A percentile compares a stretch with the other conserved stretches of the same genome.
Conservation (phyloP, 2,113 vertebrate species). For the Lamprologus lemairii region DNA sequence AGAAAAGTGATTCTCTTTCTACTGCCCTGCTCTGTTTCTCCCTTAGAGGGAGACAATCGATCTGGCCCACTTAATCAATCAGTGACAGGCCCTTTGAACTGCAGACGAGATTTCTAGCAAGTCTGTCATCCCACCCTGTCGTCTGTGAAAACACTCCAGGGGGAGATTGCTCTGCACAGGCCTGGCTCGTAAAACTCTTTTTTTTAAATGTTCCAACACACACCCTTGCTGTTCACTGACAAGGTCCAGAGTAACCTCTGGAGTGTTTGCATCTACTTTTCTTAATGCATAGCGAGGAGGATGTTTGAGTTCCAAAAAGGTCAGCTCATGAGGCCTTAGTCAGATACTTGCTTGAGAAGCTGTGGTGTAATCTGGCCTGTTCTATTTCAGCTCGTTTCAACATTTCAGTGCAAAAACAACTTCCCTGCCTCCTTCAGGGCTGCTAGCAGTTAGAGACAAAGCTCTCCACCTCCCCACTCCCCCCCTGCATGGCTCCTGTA, state of each 20-base stretch:
- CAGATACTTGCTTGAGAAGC: background rate
- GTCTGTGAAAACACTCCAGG: constrained; percentile 55
- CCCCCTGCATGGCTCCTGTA: constrained; percentile 39
- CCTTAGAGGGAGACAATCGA: constrained; percentile 12
- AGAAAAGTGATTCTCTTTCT: background rate
- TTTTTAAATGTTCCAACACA: constrained; percentile 44
- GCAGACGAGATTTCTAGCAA: constrained; percentile 54
- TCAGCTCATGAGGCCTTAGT: background rate
- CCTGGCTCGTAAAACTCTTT: constrained; percentile 45
- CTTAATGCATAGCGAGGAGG: background rate
- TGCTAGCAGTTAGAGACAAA: constrained; percentile 20
- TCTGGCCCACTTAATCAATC: constrained; percentile 54
- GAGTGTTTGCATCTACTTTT: background rate
- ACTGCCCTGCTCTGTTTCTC: background rate
- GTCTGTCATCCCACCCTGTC: constrained; percentile 47
- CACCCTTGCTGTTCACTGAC: background rate
- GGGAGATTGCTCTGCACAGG: constrained; percentile 43
- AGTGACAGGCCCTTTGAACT: constrained; percentile 53
- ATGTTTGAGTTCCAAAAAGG: background rate
- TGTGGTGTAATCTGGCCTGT: background rate
- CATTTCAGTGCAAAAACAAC: constrained; percentile 13
- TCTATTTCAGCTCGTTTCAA: background rate
- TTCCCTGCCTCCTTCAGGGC: background rate
- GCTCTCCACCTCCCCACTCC: constrained; percentile 19
- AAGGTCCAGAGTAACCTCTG: background rate